Evolutionary conservation across 2,888 invertebrate genomes (phyloP), one percentile per base, ranked within the genome.

Genomic region (Tetanocera ferruginea): DNA sequence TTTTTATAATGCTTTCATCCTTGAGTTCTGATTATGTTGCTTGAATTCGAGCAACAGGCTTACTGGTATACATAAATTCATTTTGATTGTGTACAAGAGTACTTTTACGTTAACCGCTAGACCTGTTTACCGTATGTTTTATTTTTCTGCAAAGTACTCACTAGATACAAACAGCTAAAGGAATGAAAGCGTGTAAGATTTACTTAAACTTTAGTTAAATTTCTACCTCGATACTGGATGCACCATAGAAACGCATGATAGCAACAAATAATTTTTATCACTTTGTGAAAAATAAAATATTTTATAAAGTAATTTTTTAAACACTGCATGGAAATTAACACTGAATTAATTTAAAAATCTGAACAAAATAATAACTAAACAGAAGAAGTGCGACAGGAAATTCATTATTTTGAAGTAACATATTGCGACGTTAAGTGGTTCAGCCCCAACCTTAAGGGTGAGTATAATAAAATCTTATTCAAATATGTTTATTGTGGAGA

Each of bases 161-260:
- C 31, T 31, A 28, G 28, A 72, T 72, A 72, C 72, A 52, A 64
- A 64, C 51, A 49, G 62, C 25, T 17, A 8, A 31, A 17, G 11
- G 14, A 28, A 74, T 49, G 52, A 52, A 51, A 43, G 43, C 19
- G 73, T 73, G 62, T 51, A 71, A 64, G 14, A 52, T 76, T 66
- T 31, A 19, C 76, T 72, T 62, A n/a, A n/a, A 76, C 72, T 23
- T 66, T 69, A 79, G 79, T 79, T 60, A 79, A 78, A 64, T 55
- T 78, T 67, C 76, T 79, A 79, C 79, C 75, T 78, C 79, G 76
- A 51, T 34, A 69, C 67, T 72, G 79, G 52, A 78, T 60, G 62
- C 76, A 79, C 72, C 77, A 72, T 55, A 25, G 52, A 52, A 51
- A 64, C 43, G n/a, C 34, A 64, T 6, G 34, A 64, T n/a, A 17